A percentile compares a stretch with the other conserved stretches of the same genome.
These are phyloP conservation scores for Pycnonotus jocosus DNA, from an alignment of 2,113 vertebrate genomes.

Conservation along the genomic window DNA sequence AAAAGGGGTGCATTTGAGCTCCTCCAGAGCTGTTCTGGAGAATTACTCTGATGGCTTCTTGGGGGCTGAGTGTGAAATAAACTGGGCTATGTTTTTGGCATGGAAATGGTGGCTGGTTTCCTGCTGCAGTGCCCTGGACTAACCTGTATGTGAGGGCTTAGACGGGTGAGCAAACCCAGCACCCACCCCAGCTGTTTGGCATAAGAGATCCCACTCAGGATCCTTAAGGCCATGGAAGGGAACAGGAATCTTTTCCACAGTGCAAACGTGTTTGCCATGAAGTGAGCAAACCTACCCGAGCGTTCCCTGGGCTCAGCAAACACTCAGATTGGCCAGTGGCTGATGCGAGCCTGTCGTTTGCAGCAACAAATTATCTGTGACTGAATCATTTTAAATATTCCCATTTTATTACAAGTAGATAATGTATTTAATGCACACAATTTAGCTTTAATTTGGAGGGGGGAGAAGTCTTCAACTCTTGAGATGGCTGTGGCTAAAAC, in stretches of 20 bases:
- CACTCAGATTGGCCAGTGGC: not conserved
- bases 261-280: not conserved
- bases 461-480: not conserved
- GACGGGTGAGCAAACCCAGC: not conserved
- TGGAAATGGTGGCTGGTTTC: not conserved
- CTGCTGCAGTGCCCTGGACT: not conserved
- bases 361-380: not conserved
- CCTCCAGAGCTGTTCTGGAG: not conserved
- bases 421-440: not conserved
- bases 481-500: not conserved
- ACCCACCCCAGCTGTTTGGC: rapidly evolving
- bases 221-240: rapidly evolving
- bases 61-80: not conserved
- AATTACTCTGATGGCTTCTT: not conserved
- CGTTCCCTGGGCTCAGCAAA: not conserved
- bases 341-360: not conserved
- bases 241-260: not conserved
- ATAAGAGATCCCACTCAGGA: not conserved
- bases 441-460: not conserved
- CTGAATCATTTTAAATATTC: not conserved
- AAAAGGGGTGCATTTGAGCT: not conserved
- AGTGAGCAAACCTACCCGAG: rapidly evolving
- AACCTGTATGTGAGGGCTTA: not conserved
- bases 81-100: not conserved
- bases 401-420: not conserved